Percentiles rank a stretch among this genome's conserved stretches.
phyloP scores from a whole-genome alignment of 2,113 vertebrate species.

The Dissostichus mawsoni region DNA sequence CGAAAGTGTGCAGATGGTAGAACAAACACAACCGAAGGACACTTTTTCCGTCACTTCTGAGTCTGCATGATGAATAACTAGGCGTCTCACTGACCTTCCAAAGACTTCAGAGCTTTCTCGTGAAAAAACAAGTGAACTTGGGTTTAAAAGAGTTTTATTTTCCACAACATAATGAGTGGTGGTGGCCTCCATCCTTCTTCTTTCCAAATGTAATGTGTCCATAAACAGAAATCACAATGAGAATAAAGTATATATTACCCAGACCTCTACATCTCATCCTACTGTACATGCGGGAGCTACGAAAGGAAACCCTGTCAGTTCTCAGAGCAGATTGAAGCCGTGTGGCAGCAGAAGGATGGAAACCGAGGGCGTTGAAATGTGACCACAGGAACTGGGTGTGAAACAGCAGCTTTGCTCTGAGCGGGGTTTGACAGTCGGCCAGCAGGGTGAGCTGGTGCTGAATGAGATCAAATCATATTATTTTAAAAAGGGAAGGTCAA shows the following conservation, averaged over 20 bases:
- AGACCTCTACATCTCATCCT: not conserved
- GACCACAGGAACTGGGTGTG: constrained; percentile 53
- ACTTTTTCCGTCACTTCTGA: not conserved
- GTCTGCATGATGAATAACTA: not conserved
- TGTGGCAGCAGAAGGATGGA: constrained; percentile 14
- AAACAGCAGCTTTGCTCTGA: constrained; percentile 4
- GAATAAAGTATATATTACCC: not conserved
- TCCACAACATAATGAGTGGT: constrained; percentile 26
- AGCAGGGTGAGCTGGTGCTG: constrained; percentile 6
- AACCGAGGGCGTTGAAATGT: constrained; percentile 14
- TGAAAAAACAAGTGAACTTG: not conserved
- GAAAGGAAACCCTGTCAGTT: not conserved
- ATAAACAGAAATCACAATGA: constrained; percentile 23
- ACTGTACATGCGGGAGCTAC: not conserved
- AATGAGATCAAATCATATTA: not conserved
- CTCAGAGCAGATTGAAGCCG: not conserved
- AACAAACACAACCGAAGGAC: constrained; percentile 5
- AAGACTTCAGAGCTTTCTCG: not conserved
- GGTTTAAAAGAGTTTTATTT: constrained; percentile 18
- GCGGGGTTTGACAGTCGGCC: not conserved
- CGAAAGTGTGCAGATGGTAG: not conserved
- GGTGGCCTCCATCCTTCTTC: not conserved
- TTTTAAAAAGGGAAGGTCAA: too few relatives aligned
- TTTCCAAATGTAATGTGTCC: constrained; percentile 9
- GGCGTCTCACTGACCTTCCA: constrained; percentile 1